phyloP scores from a whole-genome alignment of 2,888 invertebrate genomes.

The Prosapia bicincta region DNA sequence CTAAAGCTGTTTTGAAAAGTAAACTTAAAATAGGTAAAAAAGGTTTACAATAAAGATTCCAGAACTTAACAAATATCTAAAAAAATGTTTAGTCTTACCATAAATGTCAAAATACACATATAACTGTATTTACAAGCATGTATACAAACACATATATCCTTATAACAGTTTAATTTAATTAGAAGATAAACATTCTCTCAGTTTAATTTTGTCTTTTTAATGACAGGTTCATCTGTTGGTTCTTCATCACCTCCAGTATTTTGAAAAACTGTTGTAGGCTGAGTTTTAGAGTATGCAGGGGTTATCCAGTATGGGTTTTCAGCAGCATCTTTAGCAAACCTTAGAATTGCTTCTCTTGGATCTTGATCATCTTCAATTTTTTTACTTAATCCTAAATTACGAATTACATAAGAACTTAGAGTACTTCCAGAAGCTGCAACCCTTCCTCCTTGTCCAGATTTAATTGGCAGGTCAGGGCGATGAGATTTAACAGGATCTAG shows the following conservation, averaged over 20 bases:
- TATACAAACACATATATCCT: too few species aligned
- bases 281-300: slow-evolving; percentile 86
- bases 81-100: too few species aligned
- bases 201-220: slow-evolving; percentile 35
- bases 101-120: too few species aligned
- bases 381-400: slow-evolving; percentile 91
- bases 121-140: too few species aligned
- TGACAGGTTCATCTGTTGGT: slow-evolving; percentile 45
- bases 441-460: slow-evolving; percentile 81
- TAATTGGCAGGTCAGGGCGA: slow-evolving; percentile 81
- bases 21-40: too few species aligned
- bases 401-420: slow-evolving; percentile 91
- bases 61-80: too few species aligned
- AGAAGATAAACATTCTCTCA: neutral
- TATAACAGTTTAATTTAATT: too few species aligned
- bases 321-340: slow-evolving; percentile 91
- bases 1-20: too few species aligned
- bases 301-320: slow-evolving; percentile 97
- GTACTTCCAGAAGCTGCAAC: slow-evolving; percentile 95
- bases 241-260: slow-evolving; percentile 46
- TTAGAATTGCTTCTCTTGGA: slow-evolving; percentile 91
- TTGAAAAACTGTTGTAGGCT: slow-evolving; percentile 80
- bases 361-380: slow-evolving; percentile 86
- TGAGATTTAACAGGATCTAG: slow-evolving; percentile 80
- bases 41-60: too few species aligned